Evolutionary conservation across 2,113 vertebrate species (phyloP).

Genomic region (Bungarus multicinctus): DNA sequence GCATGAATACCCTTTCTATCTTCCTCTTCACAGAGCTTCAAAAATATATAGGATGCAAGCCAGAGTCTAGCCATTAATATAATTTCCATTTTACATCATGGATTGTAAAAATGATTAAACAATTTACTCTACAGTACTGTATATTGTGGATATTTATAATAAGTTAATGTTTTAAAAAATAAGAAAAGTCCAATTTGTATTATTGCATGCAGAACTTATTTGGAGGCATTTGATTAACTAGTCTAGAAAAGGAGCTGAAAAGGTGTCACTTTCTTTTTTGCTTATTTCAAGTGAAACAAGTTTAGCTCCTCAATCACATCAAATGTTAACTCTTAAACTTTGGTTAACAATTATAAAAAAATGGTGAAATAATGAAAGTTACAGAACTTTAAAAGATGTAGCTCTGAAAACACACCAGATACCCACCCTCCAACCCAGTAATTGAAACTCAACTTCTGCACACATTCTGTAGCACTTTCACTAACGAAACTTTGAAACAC

Average conservation of each 20-base stretch:
- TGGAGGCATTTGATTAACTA: neutral
- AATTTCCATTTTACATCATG: neutral
- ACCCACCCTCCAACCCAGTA: neutral
- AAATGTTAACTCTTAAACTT: neutral
- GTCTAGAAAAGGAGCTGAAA: neutral
- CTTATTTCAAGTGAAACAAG: neutral
- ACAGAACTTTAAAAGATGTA: slow-evolving; percentile 39
- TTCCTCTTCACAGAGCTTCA: neutral
- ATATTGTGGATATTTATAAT: neutral
- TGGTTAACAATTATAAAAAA: slow-evolving; percentile 32
- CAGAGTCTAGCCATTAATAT: neutral
- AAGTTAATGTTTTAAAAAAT: slow-evolving; percentile 27
- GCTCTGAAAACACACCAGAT: slow-evolving; percentile 13
- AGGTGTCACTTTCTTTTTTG: slow-evolving; percentile 12
- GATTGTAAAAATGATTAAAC: neutral
- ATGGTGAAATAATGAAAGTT: slow-evolving; percentile 18
- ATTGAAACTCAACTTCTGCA: slow-evolving; percentile 45
- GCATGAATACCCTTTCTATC: neutral
- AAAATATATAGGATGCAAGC: neutral
- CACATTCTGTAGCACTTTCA: slow-evolving; percentile 25
- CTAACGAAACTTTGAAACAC: slow-evolving; percentile 59
- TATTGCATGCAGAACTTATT: neutral
- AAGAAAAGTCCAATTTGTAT: neutral
- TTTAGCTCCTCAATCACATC: slow-evolving; percentile 24
- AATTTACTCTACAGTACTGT: neutral